Evolutionary conservation across 1,140 invertebrate species (phyloP).

Genomic region (Formica selysi): DNA sequence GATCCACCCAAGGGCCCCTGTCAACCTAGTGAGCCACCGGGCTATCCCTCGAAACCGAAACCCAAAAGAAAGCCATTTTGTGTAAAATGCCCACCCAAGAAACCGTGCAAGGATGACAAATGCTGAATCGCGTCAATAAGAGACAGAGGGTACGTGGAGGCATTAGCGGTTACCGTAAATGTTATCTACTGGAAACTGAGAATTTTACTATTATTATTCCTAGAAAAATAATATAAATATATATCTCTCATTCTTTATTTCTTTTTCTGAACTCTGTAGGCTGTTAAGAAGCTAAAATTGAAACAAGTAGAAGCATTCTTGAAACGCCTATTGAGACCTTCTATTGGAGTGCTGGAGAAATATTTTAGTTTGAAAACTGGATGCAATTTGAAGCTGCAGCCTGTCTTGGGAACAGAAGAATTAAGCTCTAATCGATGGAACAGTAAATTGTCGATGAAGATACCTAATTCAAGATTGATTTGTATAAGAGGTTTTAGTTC

Average conservation of each 20-base stretch:
- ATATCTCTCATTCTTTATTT: constrained; percentile 22
- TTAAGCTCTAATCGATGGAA: neutral
- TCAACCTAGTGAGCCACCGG: constrained; percentile 73
- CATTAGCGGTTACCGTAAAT: constrained; percentile 31
- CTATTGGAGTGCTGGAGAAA: neutral
- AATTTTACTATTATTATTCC: constrained; percentile 4
- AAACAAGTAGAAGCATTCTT: neutral
- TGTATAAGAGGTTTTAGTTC: constrained; percentile 23
- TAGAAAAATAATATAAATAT: constrained; percentile 16
- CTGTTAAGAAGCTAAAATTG: neutral
- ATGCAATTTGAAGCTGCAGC: constrained; percentile 9
- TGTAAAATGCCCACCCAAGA: constrained; percentile 80
- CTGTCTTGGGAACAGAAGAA: neutral
- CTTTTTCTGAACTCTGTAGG: constrained; percentile 44
- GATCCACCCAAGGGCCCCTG: constrained; percentile 78
- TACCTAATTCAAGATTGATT: neutral
- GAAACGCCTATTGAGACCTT: neutral
- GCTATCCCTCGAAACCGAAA: constrained; percentile 77
- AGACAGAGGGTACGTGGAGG: constrained; percentile 80
- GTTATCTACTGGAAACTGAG: neutral
- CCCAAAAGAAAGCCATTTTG: constrained; percentile 79
- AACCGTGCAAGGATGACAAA: constrained; percentile 76
- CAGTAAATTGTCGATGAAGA: neutral
- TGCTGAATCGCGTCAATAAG: constrained; percentile 61
- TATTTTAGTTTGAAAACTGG: neutral